Conservation (phyloP, 2,113 vertebrate species). For the Burhinus bistriatus region DNA sequence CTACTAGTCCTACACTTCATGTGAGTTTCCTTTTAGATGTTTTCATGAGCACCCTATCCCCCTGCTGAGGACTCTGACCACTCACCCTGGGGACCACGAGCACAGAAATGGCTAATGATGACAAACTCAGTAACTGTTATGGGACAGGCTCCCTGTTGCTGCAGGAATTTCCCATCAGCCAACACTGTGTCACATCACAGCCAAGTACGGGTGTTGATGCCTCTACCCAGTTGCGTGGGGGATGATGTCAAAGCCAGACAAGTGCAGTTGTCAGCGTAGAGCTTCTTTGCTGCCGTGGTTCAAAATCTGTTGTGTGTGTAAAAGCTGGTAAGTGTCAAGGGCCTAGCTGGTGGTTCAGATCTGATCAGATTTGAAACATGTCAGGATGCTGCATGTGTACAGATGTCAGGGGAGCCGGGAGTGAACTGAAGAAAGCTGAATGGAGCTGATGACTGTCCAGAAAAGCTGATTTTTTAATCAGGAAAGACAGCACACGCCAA, state of each 20-base stretch:
- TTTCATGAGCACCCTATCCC: background rate
- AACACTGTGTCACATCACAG: background rate
- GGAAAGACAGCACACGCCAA: background rate
- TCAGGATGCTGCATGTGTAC: background rate
- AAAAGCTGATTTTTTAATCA: slow-evolving; percentile 30
- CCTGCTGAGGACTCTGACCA: background rate
- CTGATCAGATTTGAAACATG: background rate
- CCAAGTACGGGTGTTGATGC: background rate
- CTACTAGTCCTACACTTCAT: background rate
- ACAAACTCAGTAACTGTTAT: background rate
- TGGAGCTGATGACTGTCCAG: slow-evolving; percentile 7
- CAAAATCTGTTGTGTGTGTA: background rate
- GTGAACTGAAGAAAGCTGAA: slow-evolving; percentile 7
- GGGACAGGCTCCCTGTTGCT: background rate
- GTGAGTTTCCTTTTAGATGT: background rate
- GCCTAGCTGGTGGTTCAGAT: background rate
- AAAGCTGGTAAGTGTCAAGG: background rate
- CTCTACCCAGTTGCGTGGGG: background rate
- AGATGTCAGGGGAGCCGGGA: background rate
- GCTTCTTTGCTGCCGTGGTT: background rate
- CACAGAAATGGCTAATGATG: background rate
- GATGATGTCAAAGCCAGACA: background rate
- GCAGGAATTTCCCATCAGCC: background rate
- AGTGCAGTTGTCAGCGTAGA: background rate
- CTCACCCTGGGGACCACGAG: background rate